Base-by-base conservation (phyloP, 2,797 vertebrate genomes). In the Lateolabrax maculatus region DNA sequence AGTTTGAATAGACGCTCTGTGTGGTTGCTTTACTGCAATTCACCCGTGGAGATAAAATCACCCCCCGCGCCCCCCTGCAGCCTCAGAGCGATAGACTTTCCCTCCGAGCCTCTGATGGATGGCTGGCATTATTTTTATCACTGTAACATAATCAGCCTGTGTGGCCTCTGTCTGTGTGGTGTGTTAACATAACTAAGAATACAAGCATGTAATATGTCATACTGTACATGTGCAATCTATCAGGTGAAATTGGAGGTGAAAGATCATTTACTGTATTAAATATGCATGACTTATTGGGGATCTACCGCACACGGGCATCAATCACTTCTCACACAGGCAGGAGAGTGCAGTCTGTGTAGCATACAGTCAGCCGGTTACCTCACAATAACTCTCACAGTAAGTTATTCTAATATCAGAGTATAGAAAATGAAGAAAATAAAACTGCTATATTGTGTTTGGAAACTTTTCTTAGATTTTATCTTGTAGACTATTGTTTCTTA, bases 201-300 rank as follows among this genome's bases (percentile, higher is more conserved):
- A 88, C 84, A 79, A 36, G 66, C 70, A 51, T 61, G 86, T 64
- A 74, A 87, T 93, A 83, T 80, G 79, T 89, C 83, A 84, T 62
- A 44, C 15, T 36, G 49, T 10, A 64, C 60, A 66, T 16, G 46
- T 68, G 74, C 71, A 53, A 77, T 86, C 75, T 64, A 81, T 85
- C 85, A 86, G 65, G 71, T 74, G 81, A 73, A 84, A 89, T 77
- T 70, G 83, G 74, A 86, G 90, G 89, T 83, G 85, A 90, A 85
- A 88, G 90, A 90, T 90, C 84, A 83, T 85, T 92, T 88, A 75
- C 77, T 31, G 68, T 41, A 87, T 92, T 89, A 92, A 93, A 94
- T 89, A 91, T 93, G 84, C 77, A 91, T 78, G 83, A 84, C 39
- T 82, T 82, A 71, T 79, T 84, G 68, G 74, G 79, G 84, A 86